phyloP scores from a whole-genome alignment of 2,888 invertebrate species.

The Ctenicera cuprea region DNA sequence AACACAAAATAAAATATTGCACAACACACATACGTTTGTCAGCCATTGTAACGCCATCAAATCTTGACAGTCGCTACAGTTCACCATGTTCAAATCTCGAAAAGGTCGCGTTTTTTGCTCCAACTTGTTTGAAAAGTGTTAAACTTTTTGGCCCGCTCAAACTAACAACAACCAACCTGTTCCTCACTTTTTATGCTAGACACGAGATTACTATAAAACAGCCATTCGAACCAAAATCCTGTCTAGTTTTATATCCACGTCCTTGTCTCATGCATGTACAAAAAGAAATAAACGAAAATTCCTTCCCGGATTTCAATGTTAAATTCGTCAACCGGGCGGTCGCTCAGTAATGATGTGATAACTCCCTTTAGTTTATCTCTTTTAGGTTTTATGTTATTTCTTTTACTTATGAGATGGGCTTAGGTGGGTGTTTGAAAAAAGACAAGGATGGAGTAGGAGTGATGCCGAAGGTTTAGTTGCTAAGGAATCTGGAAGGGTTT shows the following conservation, averaged over 20 bases:
- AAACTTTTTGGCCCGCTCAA: conserved; percentile 20
- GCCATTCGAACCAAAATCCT: conserved; percentile 4
- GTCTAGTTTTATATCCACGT: not conserved
- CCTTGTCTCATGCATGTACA: not conserved
- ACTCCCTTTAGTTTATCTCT: conserved; percentile 45
- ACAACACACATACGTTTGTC: conserved; percentile 9
- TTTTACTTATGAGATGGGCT: conserved; percentile 29
- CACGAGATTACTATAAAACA: conserved; percentile 34
- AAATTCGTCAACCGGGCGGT: conserved; percentile 33
- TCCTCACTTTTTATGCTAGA: conserved; percentile 19
- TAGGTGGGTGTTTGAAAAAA: not conserved
- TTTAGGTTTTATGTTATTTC: conserved; percentile 38
- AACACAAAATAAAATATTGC: conserved; percentile 13
- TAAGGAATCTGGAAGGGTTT: conserved; percentile 22
- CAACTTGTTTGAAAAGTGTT: conserved; percentile 28
- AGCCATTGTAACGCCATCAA: conserved; percentile 32
- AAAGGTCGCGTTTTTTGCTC: conserved; percentile 26
- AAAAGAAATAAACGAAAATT: not conserved
- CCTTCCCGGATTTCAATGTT: not conserved
- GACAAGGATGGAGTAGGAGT: not conserved
- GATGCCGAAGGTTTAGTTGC: not conserved
- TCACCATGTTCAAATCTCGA: conserved; percentile 28
- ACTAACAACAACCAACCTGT: conserved; percentile 27
- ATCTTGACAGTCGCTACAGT: conserved; percentile 33
- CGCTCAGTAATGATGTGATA: conserved; percentile 44